Percentiles rank a stretch among this genome's conserved stretches.
Evolutionary conservation across 2,113 vertebrate species (phyloP).

Genomic region (Sinocyclocheilus anophthalmus): DNA sequence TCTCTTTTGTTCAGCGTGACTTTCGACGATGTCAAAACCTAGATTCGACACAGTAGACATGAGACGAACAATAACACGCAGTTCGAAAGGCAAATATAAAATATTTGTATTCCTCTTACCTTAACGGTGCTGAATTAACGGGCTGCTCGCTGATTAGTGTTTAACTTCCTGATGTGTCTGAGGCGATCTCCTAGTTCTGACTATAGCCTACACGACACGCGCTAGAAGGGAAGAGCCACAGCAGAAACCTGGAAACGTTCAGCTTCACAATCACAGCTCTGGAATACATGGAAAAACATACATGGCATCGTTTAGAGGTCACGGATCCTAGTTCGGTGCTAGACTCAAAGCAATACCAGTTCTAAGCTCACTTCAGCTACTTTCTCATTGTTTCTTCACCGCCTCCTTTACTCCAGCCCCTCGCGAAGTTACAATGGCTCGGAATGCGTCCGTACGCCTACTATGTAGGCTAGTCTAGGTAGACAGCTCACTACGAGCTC

Average conservation of each 20-base stretch:
- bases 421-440: not conserved
- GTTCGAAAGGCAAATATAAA: not conserved
- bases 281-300: not conserved
- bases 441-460: not conserved
- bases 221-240: slow-evolving; percentile 19
- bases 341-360: not conserved
- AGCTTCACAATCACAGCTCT: not conserved
- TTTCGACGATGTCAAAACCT: not conserved
- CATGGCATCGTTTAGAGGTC: not conserved
- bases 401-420: not conserved
- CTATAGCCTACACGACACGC: not conserved
- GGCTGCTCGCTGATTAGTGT: not conserved
- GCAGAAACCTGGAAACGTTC: not conserved
- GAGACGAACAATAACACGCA: not conserved
- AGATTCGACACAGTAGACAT: not conserved
- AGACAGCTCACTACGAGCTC: not conserved
- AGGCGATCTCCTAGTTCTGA: not conserved
- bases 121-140: not conserved
- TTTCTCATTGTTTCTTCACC: not conserved
- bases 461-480: not conserved
- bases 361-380: not conserved
- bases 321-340: not conserved
- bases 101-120: not conserved
- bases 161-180: slow-evolving; percentile 1
- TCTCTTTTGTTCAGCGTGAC: slow-evolving; percentile 1